Conservation (phyloP, 2,888 invertebrate species). For the Tricholauxania praeusta region DNA sequence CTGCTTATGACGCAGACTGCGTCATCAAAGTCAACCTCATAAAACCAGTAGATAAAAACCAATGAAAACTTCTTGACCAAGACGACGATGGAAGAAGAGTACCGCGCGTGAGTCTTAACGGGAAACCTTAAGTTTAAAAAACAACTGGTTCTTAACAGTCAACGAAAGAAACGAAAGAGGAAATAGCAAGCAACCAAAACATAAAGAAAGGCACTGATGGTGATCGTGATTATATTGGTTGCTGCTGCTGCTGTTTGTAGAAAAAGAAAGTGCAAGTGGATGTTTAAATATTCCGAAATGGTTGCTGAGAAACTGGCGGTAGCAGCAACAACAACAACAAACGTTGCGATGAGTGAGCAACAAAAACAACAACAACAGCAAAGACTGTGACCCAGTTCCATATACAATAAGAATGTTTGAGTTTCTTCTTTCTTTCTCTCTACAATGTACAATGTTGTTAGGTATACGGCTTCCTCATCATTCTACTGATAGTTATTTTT, state of each 20-base stretch:
- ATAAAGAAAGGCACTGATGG: no score
- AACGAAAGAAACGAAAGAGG: no score
- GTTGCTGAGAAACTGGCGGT: slow-evolving; percentile 36
- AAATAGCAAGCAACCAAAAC: neutral
- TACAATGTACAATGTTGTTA: neutral
- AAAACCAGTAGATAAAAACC: no score
- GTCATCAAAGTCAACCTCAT: no score
- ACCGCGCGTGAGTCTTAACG: neutral
- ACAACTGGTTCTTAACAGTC: no score
- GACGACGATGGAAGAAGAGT: no score
- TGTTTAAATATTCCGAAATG: slow-evolving; percentile 64
- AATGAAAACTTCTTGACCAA: no score
- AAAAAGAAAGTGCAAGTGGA: slow-evolving; percentile 67
- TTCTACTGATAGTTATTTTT: neutral
- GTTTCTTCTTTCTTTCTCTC: slow-evolving; percentile 22
- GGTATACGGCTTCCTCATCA: no score
- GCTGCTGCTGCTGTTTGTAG: slow-evolving; percentile 19
- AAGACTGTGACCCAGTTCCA: slow-evolving; percentile 55
- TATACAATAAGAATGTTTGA: slow-evolving; percentile 60
- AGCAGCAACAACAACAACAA: neutral
- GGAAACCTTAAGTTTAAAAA: no score
- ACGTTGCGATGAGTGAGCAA: slow-evolving; percentile 9
- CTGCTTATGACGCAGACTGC: no score
- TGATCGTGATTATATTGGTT: neutral
- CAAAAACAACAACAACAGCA: slow-evolving; percentile 18